Conservation (phyloP, 2,888 invertebrate species). For the Philereme vetulata region DNA sequence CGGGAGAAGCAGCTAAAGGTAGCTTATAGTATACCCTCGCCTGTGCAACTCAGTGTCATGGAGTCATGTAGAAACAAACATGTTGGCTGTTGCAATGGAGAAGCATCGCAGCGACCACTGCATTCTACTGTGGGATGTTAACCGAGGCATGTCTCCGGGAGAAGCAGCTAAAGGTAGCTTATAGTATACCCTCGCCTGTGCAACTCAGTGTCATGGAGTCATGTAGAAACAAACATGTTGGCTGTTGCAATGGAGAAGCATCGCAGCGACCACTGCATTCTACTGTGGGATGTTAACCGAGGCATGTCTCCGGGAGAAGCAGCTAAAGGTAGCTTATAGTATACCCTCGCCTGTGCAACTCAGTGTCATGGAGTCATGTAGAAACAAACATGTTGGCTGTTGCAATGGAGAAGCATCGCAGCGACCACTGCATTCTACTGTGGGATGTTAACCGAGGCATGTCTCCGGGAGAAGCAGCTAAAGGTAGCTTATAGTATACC, state of each 20-base stretch:
- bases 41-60: constrained; percentile 94
- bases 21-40: constrained; percentile 85
- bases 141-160: constrained; percentile 66
- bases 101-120: constrained; percentile 95
- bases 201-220: constrained; percentile 95
- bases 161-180: constrained; percentile 41
- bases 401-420: constrained; percentile 94
- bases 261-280: constrained; percentile 93
- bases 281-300: constrained; percentile 93
- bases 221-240: constrained; percentile 90
- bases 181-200: constrained; percentile 91
- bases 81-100: constrained; percentile 94
- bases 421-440: constrained; percentile 93
- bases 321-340: constrained; percentile 16
- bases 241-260: constrained; percentile 95
- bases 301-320: constrained; percentile 61
- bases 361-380: constrained; percentile 93
- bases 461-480: constrained; percentile 48
- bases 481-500: constrained; percentile 72
- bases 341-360: constrained; percentile 93
- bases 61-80: constrained; percentile 92
- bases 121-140: constrained; percentile 94
- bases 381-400: constrained; percentile 93
- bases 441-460: constrained; percentile 91
- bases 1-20: constrained; percentile 48